Evolutionary conservation across 2,888 invertebrate species (phyloP).

Genomic region (Eupithecia dodoneata): DNA sequence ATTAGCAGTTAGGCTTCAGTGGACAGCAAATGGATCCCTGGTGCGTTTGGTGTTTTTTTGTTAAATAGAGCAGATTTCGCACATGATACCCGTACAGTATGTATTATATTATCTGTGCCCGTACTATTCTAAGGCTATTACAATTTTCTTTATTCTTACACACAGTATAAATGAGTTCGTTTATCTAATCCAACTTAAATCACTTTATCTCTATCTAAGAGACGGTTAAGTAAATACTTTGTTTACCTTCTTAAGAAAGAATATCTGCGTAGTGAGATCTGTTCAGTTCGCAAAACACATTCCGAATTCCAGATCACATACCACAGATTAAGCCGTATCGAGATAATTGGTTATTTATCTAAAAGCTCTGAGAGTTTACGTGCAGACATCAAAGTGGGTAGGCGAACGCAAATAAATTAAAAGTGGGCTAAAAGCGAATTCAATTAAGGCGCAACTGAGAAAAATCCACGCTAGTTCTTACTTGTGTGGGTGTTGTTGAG

Average conservation of each 20-base stretch:
- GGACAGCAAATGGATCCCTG: slow-evolving; percentile 1
- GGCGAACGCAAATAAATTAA: slow-evolving; percentile 78
- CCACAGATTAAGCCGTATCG: slow-evolving; percentile 67
- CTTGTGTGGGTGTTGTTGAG: slow-evolving; percentile 47
- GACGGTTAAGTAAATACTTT: not conserved
- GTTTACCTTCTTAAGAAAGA: not conserved
- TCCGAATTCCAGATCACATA: slow-evolving; percentile 58
- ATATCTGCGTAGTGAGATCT: slow-evolving; percentile 39
- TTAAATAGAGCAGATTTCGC: not conserved
- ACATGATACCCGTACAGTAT: not conserved
- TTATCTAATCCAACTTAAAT: not conserved
- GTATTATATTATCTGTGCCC: too few species aligned
- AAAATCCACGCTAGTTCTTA: slow-evolving; percentile 52
- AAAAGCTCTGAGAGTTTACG: slow-evolving; percentile 63
- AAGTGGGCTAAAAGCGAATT: slow-evolving; percentile 75
- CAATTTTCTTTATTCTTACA: not conserved
- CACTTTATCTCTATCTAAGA: not conserved
- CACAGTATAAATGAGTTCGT: not conserved
- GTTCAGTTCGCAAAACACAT: slow-evolving; percentile 47
- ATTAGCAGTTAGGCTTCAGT: not conserved
- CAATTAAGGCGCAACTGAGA: slow-evolving; percentile 73
- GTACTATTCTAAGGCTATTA: not conserved
- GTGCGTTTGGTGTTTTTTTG: not conserved
- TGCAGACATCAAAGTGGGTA: slow-evolving; percentile 73
- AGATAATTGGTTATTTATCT: slow-evolving; percentile 80